Percentiles rank a stretch among this genome's conserved stretches.
Evolutionary conservation across 2,888 invertebrate genomes (phyloP).

Genomic region (Didymodactylos carnosus): DNA sequence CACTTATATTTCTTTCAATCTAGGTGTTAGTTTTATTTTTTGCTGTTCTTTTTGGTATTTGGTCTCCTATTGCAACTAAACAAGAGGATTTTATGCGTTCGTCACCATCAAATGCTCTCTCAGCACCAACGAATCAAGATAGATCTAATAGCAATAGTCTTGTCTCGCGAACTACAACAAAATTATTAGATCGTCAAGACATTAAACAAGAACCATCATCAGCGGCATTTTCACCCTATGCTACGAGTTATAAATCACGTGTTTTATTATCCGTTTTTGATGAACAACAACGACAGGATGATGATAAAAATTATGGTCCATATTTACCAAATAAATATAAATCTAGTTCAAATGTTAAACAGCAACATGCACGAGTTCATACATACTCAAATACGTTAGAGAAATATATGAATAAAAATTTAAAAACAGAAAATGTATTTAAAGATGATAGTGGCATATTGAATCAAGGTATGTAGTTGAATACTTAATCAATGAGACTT

Average conservation of each 20-base stretch:
- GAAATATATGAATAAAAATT: not conserved
- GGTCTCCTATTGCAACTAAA: conserved; percentile 26
- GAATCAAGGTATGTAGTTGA: too few species aligned
- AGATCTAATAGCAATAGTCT: too few species aligned
- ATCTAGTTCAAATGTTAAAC: not conserved
- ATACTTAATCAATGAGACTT: too few species aligned
- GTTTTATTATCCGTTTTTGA: not conserved
- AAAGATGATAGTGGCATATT: not conserved
- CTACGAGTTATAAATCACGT: not conserved
- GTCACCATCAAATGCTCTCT: not conserved
- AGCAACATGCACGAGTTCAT: not conserved
- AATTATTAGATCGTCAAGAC: not conserved
- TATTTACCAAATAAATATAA: not conserved
- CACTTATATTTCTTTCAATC: not conserved
- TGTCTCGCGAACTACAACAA: too few species aligned
- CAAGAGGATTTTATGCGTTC: not conserved
- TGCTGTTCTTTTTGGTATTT: conserved; percentile 31
- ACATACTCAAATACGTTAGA: not conserved
- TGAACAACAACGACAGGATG: not conserved
- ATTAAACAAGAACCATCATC: too few species aligned
- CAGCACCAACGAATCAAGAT: not conserved
- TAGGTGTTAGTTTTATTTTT: conserved; percentile 28
- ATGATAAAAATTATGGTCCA: not conserved
- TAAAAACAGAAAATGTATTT: not conserved
- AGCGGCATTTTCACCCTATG: not conserved